Base-by-base conservation (phyloP, 2,797 vertebrate species). In the Lindbergichthys nudifrons region DNA sequence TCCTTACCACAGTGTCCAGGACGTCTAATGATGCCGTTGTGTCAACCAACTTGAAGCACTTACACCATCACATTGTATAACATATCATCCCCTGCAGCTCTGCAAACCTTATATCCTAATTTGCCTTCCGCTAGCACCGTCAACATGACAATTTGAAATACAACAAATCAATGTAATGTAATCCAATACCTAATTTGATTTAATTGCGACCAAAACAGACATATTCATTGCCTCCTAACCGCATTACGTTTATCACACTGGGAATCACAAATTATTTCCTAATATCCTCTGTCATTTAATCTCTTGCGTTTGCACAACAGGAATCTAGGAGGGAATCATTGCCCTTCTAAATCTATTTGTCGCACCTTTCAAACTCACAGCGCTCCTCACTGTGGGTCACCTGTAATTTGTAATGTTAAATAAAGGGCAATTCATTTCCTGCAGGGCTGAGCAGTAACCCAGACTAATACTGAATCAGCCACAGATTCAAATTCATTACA, bases 401-500 rank as follows among this genome's bases (percentile, higher is more conserved):
- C 90, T 92, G 91, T 93, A 92, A 93, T 95, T 92, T 92, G 91
- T 92, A 91, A 92, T 88, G 92, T 93, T 94, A 93, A 95, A 92
- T 93, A 93, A 93, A 92, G 91, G 93, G 86, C 93, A 93, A 92
- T 94, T 94, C 87, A 94, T 93, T 94, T 93, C 92, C 93, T 92
- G 90, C 91, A 65, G 90, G 88, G 89, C 81, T 50, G 77, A 92
- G 85, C 82, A 70, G 73, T 72, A 73, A 79, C 80, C 66, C 81
- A 86, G 80, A 85, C 86, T 80, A 87, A 90, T 87, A 88, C 87
- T 89, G 85, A 80, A 85, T 78, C 86, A 86, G 82, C 65, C 83
- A 72, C 74, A 77, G 69, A 87, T 88, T 89, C 81, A 89, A 91
- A 93, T 93, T 92, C 88, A 94, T 94, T 90, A 91, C 79, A 62